Evolutionary conservation across 2,113 vertebrate species (phyloP), one percentile per base, ranked within the genome.

Genomic region (Poicephalus meyeri): DNA sequence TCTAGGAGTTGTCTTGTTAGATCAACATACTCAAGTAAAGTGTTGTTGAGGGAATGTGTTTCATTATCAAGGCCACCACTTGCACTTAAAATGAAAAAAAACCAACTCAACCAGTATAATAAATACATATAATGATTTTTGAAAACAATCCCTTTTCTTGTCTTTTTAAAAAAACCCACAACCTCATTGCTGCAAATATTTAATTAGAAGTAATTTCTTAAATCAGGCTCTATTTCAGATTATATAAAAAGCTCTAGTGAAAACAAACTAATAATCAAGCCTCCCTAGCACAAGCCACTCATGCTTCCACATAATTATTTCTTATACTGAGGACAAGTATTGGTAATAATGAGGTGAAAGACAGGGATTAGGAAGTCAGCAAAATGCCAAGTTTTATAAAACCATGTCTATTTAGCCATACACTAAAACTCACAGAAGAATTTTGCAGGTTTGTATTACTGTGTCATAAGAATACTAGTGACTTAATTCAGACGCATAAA

Each of bases 61-160:
- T 99, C 99, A 91, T 98, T 99, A 93, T 99, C 99, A 96, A 99
- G 98, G 94, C 99, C 99, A 91, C 99, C 99, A 78, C 99, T 99
- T 79, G 98, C 98, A 98, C 99, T 99, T 97, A 46, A 96, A 73
- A 52, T 16, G 50, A 35, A 80, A 82, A 91, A 35, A 80, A 82
- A 90, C 9, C 37, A 33, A 95, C 63, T 73, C 12, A 73, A 82
- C 87, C 13, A 71, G 35, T 46, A 86, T 8, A 0, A 21, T 50
- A 82, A 92, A 69, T 63, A 88, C n/a, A 94, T 13, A 87, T 5
- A 80, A 37, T 2, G 4, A 14, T 8, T 37, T 63, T 50, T 44
- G 4, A 82, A 88, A 94, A 60, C 7, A 18, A 68, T 10, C 2
- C 1, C 25, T 55, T 16, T 23, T 70, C 80, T 64, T 49, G 47